Percentiles rank a stretch among this genome's conserved stretches.
These are phyloP conservation scores for Intellagama lesueurii DNA, from an alignment of 2,797 vertebrate species.

Conservation along the genomic window DNA sequence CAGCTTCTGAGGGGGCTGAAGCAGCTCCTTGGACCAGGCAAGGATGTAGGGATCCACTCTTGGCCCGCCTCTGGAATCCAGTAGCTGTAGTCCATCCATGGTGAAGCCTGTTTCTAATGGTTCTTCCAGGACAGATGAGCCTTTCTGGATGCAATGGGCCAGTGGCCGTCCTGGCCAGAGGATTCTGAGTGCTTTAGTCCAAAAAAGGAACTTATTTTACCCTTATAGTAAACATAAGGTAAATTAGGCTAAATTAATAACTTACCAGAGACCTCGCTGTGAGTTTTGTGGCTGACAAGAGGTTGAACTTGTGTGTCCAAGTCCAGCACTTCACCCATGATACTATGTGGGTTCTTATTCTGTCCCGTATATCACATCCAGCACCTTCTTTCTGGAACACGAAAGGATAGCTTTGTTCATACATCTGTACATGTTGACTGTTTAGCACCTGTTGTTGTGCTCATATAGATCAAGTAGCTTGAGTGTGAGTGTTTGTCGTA, in stretches of 20 bases:
- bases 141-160: neutral
- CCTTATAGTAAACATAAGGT: no score
- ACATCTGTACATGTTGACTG: neutral
- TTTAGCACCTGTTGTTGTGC: no score
- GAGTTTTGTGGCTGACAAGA: neutral
- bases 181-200: neutral
- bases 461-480: no score
- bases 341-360: neutral
- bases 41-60: neutral
- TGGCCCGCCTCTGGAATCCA: neutral
- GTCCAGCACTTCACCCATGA: no score
- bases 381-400: neutral
- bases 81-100: neutral
- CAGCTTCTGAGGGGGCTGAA: neutral
- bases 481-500: no score
- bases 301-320: neutral
- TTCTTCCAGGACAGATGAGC: neutral
- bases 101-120: neutral
- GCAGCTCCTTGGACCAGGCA: neutral
- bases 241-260: no score
- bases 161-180: no score
- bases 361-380: neutral
- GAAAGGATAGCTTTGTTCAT: neutral
- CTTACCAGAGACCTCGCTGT: neutral
- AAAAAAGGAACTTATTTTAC: no score